Evolutionary conservation across 2,113 vertebrate genomes (phyloP), one percentile per base, ranked within the genome.

Genomic region (Onychostoma macrolepis): DNA sequence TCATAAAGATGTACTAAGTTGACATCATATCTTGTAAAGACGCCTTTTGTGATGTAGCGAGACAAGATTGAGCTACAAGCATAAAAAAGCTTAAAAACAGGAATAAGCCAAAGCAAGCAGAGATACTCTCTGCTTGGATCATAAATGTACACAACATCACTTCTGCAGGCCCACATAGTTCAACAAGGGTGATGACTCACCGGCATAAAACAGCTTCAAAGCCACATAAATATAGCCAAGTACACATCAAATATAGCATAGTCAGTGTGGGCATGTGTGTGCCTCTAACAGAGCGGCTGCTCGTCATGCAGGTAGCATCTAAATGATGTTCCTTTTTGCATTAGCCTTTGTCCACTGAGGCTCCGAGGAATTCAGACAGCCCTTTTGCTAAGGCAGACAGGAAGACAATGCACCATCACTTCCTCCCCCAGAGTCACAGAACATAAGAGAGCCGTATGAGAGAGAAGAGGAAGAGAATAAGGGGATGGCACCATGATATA

Each of bases 111-210:
- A 80, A 38, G 21, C 33, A 61, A 61, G 53, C 53, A 10, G 4
- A 41, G 53, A 24, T n/a, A 15, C 4, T 11, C 38, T 81, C 79
- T 28, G 79, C n/a, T 36, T 82, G 38, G 80, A 67, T 30, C n/a
- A 30, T 21, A 67, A 63, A 82, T 43, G 36, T 43, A 82, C 17
- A 67, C 78, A 30, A 61, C 83, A 61, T 48, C 58, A 87, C 77
- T 82, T 30, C 65, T 50, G 71, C 36, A 36, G 77, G 69, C 75
- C 76, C 77, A 77, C 33, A 80, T 28, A 28, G 71, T 43, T 81
- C 38, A 85, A 87, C 58, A 45, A 79, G 86, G n/a, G 28, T 43
- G 89, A 88, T 90, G 89, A 90, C 85, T 88, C 87, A 88, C 83
- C 85, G 30, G 58, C 82, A 82, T 50, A 71, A 86, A 87, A 80